Evolutionary conservation across 2,113 vertebrate species (phyloP), one percentile per base, ranked within the genome.

Genomic region (Chaetura pelagica): DNA sequence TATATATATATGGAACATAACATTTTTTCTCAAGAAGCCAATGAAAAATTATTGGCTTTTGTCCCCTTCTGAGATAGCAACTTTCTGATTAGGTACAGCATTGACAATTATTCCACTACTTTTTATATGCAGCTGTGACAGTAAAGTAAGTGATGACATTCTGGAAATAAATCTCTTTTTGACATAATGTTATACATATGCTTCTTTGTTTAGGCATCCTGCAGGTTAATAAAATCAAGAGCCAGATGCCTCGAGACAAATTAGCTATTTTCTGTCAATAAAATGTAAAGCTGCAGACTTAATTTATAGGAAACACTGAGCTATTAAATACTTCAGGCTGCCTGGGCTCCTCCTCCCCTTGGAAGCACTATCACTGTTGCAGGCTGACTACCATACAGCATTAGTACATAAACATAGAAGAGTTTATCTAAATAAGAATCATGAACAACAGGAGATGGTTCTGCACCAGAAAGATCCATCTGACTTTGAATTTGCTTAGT

Each of bases 181-280:
- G 54, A 87, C 72, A 85, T 87, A 84, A 52, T 30, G 18, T 76
- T 86, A 42, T 80, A 64, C 40, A 71, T 29, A 11, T 40, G 16
- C 46, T 76, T 66, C 64, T 80, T 94, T 84, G 46, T 75, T 86
- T 73, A 94, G 54, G 64, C 91, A 75, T 82, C 59, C 91, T 93
- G 85, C 64, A 92, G 92, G 66, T 84, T 95, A 96, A 96, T 85
- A 94, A 95, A 92, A 96, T 82, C 49, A 78, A 89, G 40, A 96
- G 32, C 35, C 76, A 97, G 71, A 90, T 82, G 84, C 55, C 54
- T 96, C 78, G 73, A 87, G 63, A 81, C 62, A 90, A 77, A 94
- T 91, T 66, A 89, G 74, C 81, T 92, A 57, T 91, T 96, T 94
- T 46, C 42, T 91, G 96, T 81, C 83, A 97, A 94, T 89, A 97